Conservation (phyloP, 2,797 vertebrate genomes). For the Phataginus tricuspis region DNA sequence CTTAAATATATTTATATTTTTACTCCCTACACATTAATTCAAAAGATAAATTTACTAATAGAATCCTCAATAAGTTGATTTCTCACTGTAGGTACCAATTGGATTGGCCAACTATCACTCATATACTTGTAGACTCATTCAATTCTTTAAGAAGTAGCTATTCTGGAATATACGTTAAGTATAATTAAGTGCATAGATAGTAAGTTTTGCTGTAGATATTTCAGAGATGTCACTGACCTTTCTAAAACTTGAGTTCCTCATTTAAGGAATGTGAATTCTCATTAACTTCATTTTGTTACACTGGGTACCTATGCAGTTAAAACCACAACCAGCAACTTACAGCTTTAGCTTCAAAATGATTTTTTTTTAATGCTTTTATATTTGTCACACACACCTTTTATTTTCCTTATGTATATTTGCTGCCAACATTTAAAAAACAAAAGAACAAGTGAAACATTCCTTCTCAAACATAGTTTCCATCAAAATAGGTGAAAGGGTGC, state of each 20-base stretch:
- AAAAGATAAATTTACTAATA: constrained; percentile 1
- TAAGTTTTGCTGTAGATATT: background rate
- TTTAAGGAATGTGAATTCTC: background rate
- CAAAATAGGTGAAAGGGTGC: background rate
- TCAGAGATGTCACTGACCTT: background rate
- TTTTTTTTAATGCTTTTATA: constrained; percentile 12
- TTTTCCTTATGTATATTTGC: constrained; percentile 34
- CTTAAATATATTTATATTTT: background rate
- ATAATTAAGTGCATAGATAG: background rate
- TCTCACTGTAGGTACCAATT: background rate
- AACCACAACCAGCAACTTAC: background rate
- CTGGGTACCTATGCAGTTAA: background rate
- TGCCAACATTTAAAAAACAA: constrained; percentile 23
- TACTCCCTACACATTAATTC: background rate
- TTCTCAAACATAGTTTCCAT: background rate
- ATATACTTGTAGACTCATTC: background rate
- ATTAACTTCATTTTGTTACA: background rate
- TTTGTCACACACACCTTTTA: background rate
- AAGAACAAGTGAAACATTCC: background rate
- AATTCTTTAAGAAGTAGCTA: constrained; percentile 46
- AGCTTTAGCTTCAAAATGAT: background rate
- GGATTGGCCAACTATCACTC: background rate
- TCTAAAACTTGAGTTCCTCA: background rate
- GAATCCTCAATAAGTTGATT: background rate
- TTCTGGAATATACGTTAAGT: background rate